These are phyloP conservation scores for Melanotaenia duboulayi DNA, from an alignment of 2,113 vertebrate genomes.

Conservation along the genomic window DNA sequence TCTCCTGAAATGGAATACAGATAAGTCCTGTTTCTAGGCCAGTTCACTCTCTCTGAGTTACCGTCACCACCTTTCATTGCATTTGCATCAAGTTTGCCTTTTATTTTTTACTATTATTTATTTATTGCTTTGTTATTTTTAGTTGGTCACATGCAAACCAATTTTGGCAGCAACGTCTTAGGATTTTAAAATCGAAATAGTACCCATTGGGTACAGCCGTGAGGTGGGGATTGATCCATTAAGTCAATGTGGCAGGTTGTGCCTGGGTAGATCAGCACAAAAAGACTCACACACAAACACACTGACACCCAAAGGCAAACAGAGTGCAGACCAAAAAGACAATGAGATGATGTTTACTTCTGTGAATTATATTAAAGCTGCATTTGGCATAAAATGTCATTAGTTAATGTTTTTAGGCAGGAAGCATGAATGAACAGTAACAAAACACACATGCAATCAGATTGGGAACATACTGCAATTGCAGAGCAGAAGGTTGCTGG, in stretches of 20 bases:
- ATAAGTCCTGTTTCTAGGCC: slow-evolving; percentile 18
- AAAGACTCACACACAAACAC: slow-evolving; percentile 18
- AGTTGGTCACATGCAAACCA: slow-evolving; percentile 23
- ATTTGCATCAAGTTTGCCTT: slow-evolving; percentile 16
- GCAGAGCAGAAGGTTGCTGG: slow-evolving; percentile 60
- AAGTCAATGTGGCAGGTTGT: slow-evolving; percentile 55
- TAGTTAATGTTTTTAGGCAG: slow-evolving; percentile 10
- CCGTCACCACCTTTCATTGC: background rate
- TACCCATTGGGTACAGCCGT: slow-evolving; percentile 63
- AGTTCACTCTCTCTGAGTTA: slow-evolving; percentile 24
- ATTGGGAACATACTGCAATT: slow-evolving; percentile 40
- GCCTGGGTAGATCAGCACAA: slow-evolving; percentile 33
- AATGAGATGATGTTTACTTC: slow-evolving; percentile 21
- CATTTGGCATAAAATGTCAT: slow-evolving; percentile 19
- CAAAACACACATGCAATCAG: slow-evolving; percentile 11
- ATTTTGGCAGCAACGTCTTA: slow-evolving; percentile 19
- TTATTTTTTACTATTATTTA: background rate
- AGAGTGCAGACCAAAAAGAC: slow-evolving; percentile 13
- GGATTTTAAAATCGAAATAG: slow-evolving; percentile 49
- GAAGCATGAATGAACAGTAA: background rate
- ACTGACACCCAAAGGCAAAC: slow-evolving; percentile 10
- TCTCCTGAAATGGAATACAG: slow-evolving; percentile 22
- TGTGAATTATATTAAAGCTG: background rate
- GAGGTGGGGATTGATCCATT: slow-evolving; percentile 62
- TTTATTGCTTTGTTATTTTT: slow-evolving; percentile 4